phyloP scores from a whole-genome alignment of 2,113 vertebrate species.

The Tragelaphus strepsiceros region DNA sequence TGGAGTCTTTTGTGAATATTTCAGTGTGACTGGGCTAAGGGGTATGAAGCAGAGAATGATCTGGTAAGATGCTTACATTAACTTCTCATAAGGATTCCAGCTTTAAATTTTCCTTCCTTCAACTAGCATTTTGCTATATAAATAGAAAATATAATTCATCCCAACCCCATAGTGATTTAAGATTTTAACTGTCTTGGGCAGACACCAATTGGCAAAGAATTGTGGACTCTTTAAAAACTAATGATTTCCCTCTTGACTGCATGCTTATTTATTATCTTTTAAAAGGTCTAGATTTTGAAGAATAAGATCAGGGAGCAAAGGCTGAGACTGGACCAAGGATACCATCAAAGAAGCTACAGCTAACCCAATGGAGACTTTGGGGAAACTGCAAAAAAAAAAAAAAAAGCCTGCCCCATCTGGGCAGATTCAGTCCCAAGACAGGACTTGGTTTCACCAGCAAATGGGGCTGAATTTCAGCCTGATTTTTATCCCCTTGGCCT shows the following conservation, averaged over 20 bases:
- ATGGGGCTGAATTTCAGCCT: neutral
- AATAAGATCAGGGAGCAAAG: neutral
- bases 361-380: neutral
- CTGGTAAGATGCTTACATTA: neutral
- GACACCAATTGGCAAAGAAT: neutral
- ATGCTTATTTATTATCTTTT: neutral
- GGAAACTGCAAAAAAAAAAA: neutral
- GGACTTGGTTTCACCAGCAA: neutral
- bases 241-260: neutral
- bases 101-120: neutral
- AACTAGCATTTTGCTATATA: neutral
- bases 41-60: neutral
- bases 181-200: neutral
- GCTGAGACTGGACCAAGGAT: neutral
- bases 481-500: neutral
- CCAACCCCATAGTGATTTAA: neutral
- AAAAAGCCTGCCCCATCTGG: neutral
- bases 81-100: neutral
- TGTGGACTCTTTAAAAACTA: neutral
- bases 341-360: neutral
- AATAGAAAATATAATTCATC: neutral
- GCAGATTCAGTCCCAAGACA: neutral
- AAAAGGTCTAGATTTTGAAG: neutral
- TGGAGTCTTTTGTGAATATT: rapidly evolving
- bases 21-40: neutral